Evolutionary conservation across 2,797 vertebrate species (phyloP).

Genomic region (Urocyon cinereoargenteus): DNA sequence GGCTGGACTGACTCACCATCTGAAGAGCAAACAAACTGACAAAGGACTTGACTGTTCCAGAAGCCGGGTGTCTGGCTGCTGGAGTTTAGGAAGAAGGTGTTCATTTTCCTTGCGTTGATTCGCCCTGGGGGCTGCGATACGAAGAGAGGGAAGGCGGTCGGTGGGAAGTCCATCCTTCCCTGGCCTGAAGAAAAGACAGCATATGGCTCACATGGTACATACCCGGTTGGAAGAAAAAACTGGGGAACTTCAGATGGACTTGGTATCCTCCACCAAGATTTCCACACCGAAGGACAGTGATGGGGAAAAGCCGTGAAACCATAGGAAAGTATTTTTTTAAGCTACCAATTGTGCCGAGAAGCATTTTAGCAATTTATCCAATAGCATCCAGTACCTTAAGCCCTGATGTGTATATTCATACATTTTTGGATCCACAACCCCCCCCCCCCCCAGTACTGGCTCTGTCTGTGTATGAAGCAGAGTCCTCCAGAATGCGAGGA

Average conservation of each 20-base stretch:
- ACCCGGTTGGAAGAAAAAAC: conserved; percentile 42
- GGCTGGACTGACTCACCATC: conserved; percentile 78
- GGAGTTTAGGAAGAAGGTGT: conserved; percentile 59
- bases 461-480: conserved; percentile 76
- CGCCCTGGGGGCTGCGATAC: conserved; percentile 32
- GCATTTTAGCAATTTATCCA: conserved; percentile 77
- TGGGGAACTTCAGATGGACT: conserved; percentile 71
- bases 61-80: conserved; percentile 77
- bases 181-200: conserved; percentile 65
- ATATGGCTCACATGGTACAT: conserved; percentile 80
- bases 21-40: conserved; percentile 72
- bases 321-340: conserved; percentile 83
- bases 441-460: conserved; percentile 22
- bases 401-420: conserved; percentile 69
- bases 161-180: conserved; percentile 72
- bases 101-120: conserved; percentile 67
- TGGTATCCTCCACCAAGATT: conserved; percentile 55
- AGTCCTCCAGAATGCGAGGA: conserved; percentile 79
- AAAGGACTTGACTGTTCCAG: conserved; percentile 70
- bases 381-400: conserved; percentile 81
- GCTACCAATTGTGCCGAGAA: conserved; percentile 85
- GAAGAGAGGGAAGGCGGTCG: conserved; percentile 56
- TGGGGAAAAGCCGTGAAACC: conserved; percentile 82
- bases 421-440: conserved; percentile 73
- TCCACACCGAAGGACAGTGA: conserved; percentile 62